Percentiles rank a stretch among this genome's conserved stretches.
phyloP scores from a whole-genome alignment of 1,140 invertebrate species.

The Nephila pilipes region DNA sequence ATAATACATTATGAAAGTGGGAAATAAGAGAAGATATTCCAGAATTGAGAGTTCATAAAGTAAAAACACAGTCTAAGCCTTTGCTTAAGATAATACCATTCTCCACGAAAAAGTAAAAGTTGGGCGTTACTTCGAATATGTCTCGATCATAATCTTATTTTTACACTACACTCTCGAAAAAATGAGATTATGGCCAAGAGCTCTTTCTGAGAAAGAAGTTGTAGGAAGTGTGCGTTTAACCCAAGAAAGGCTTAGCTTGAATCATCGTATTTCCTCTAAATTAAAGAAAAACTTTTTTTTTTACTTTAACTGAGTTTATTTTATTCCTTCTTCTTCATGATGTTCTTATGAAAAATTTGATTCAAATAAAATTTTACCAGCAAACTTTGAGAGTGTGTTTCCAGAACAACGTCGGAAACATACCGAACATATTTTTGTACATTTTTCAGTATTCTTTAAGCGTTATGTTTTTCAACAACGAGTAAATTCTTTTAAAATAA shows the following conservation, averaged over 20 bases:
- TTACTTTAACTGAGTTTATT: too few relatives aligned
- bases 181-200: background rate
- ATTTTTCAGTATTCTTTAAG: too few relatives aligned
- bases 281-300: too few relatives aligned
- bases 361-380: too few relatives aligned
- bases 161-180: background rate
- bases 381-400: too few relatives aligned
- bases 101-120: background rate
- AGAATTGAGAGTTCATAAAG: background rate
- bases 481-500: too few relatives aligned
- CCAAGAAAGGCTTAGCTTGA: background rate
- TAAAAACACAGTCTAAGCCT: background rate
- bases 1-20: background rate
- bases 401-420: too few relatives aligned
- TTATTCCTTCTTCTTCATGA: background rate
- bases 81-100: background rate
- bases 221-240: background rate
- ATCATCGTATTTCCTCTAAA: background rate
- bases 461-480: too few relatives aligned
- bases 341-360: background rate
- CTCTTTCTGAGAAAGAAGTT: background rate
- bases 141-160: background rate
- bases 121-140: background rate
- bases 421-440: too few relatives aligned
- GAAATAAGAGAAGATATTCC: background rate